Evolutionary conservation across 2,888 invertebrate genomes (phyloP), one percentile per base, ranked within the genome.

Genomic region (Pedicia rivosa): DNA sequence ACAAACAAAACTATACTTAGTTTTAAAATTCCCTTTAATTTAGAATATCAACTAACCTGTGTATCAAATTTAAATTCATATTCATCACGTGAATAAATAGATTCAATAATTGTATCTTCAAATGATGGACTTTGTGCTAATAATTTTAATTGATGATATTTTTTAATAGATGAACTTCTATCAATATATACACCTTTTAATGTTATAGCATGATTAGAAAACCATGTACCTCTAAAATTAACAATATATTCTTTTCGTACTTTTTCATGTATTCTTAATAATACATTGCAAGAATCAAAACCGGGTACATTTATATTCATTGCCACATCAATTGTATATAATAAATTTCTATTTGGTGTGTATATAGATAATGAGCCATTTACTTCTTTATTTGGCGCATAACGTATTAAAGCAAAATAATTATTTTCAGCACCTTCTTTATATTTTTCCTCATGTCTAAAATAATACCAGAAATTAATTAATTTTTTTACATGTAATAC

Each of bases 221-320:
- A 84, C 84, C 84, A 86, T 0, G 78, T 68, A 0, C 80, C 82
- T 19, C 67, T 66, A 26, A 81, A 65, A 47, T 78, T 75, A 17
- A 83, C 80, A 56, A 76, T 74, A 51, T 73, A 86, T 46, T 79
- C 76, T 36, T 70, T 68, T 1, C 64, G 57, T 30, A 64, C 65
- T 47, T 78, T 78, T 52, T 82, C 84, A 22, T 68, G 70, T 7
- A 84, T 60, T 45, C 74, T 74, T 0, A 72, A 60, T 35, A 70
- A 67, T 2, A 77, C 56, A 2, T 72, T 61, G 61, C 81, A 74
- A 0, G 84, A 79, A 38, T 74, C 72, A 43, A 80, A 68, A 1
- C 75, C 73, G 0, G 84, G 83, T 30, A 84, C 64, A 0, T 80
- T 78, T 36, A 83, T 62, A 53, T 82, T 83, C 10, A 79, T 59